phyloP scores from a whole-genome alignment of 2,113 vertebrate species.

The Erythrolamprus reginae region DNA sequence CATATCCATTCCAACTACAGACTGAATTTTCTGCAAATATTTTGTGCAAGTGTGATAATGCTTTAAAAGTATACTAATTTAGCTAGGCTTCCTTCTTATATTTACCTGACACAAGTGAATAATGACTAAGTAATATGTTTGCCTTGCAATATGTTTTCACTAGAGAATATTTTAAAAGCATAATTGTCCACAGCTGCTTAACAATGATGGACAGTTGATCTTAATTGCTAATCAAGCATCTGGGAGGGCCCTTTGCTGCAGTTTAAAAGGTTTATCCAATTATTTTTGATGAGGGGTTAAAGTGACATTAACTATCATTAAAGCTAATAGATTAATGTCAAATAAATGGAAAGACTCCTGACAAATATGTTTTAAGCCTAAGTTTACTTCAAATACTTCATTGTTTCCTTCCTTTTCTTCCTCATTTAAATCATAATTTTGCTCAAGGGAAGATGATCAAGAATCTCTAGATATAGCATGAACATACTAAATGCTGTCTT shows the following conservation, averaged over 20 bases:
- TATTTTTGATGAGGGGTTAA: not conserved
- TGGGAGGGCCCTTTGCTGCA: not conserved
- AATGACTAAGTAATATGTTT: conserved; percentile 56
- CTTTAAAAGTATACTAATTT: conserved; percentile 38
- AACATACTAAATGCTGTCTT: not conserved
- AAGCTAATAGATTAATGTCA: conserved; percentile 5
- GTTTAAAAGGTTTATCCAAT: conserved; percentile 36
- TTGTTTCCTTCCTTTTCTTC: not conserved
- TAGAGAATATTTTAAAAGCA: conserved; percentile 36
- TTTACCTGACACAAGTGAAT: conserved; percentile 42
- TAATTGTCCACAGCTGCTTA: conserved; percentile 51
- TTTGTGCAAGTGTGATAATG: conserved; percentile 14
- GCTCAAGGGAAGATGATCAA: not conserved
- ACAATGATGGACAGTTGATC: conserved; percentile 36
- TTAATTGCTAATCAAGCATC: conserved; percentile 4
- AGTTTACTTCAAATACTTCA: not conserved
- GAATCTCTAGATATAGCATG: not conserved
- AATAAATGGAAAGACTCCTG: not conserved
- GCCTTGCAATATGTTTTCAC: conserved; percentile 42
- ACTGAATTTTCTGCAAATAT: not conserved
- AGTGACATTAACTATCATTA: not conserved
- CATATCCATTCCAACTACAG: not conserved
- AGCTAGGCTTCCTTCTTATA: conserved; percentile 28
- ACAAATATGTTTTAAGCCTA: not conserved
- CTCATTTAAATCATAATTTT: not conserved